Conservation (phyloP, 2,797 vertebrate genomes). For the Spinus pinus region DNA sequence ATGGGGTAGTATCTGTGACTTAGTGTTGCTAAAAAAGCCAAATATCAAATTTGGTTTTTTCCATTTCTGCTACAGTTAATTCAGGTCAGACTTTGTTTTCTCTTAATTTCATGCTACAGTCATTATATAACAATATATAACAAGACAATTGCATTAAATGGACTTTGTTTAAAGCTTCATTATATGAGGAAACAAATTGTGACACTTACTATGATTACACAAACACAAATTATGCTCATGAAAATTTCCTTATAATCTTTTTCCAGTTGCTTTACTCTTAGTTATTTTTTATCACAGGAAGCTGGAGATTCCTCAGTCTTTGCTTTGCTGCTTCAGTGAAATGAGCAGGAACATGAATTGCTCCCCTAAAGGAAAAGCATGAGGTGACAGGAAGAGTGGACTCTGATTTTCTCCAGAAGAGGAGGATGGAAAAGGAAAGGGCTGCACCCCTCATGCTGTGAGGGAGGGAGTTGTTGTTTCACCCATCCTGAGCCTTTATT, state of each 20-base stretch:
- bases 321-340: background rate
- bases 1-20: background rate
- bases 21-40: background rate
- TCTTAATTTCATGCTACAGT: background rate
- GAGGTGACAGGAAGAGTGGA: background rate
- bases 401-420: background rate
- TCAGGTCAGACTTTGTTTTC: background rate
- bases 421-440: background rate
- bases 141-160: background rate
- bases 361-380: background rate
- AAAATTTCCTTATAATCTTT: background rate
- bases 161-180: background rate
- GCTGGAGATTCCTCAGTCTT: background rate
- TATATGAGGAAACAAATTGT: background rate
- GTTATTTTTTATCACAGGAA: background rate
- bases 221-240: background rate
- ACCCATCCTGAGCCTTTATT: background rate
- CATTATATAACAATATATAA: background rate
- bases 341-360: background rate
- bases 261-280: background rate
- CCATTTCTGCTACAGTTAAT: background rate
- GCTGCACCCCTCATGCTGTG: background rate
- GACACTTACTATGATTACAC: background rate
- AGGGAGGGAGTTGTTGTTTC: background rate
- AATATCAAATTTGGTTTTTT: background rate